Evolutionary conservation across 1,140 invertebrate species (phyloP).

Genomic region (Eurytemora carolleeae): DNA sequence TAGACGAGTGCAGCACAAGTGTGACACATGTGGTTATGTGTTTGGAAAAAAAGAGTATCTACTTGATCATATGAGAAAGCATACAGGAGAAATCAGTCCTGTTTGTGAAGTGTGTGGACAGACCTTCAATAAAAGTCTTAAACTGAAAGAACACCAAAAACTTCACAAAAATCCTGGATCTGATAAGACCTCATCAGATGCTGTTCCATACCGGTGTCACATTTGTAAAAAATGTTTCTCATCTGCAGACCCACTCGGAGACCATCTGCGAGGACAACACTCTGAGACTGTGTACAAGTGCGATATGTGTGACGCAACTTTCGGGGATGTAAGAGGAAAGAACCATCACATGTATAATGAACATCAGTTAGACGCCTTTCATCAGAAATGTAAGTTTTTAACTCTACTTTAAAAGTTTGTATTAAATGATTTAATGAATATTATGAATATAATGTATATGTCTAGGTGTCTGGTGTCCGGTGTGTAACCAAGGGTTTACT

Average conservation of each 20-base stretch:
- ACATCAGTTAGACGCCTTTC: conserved; percentile 7
- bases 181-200: background rate
- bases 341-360: conserved; percentile 14
- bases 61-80: conserved; percentile 6
- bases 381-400: conserved; percentile 1
- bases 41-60: conserved; percentile 15
- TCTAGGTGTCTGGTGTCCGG: conserved; percentile 12
- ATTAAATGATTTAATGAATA: background rate
- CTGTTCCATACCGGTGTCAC: conserved; percentile 6
- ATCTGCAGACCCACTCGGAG: background rate
- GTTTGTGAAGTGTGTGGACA: conserved; percentile 12
- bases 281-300: conserved; percentile 12
- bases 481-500: conserved; percentile 14
- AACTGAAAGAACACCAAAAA: conserved; percentile 13
- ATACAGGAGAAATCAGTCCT: conserved; percentile 5
- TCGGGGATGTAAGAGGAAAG: conserved; percentile 6
- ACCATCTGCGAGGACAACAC: conserved; percentile 1
- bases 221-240: conserved; percentile 7
- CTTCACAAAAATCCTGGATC: conserved; percentile 4
- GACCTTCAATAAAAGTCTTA: conserved; percentile 9
- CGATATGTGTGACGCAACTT: conserved; percentile 7
- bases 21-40: conserved; percentile 11
- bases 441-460: no score
- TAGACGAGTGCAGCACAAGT: conserved; percentile 9
- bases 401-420: background rate